Evolutionary conservation across 2,797 vertebrate species (phyloP), one percentile per base, ranked within the genome.

Genomic region (Poliocrania exsul): DNA sequence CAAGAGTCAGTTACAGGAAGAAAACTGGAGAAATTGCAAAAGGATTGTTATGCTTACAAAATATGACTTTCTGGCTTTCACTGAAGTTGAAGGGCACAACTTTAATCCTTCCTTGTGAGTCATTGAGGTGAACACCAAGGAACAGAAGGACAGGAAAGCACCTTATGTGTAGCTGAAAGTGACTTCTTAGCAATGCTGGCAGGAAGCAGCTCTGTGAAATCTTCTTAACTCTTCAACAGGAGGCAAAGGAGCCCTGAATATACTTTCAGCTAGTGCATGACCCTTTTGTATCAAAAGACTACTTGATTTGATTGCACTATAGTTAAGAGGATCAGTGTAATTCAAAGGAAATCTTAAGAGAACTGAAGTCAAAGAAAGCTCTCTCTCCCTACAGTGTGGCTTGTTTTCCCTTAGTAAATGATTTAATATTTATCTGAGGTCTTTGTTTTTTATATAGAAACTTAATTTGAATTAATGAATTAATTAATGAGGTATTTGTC

Each of bases 31-130:
- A 62, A 58, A 56, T 38, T 77, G 75, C 71, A 72, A 67, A 80
- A 42, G 31, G 40, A 17, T 66, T 78, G 17, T 75, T 92, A 53
- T 24, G 64, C 37, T 81, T 82, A 58, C 1, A 9, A 58, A 51
- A 73, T 28, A 28, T 64, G 35, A 70, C 42, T 65, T 90, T 47
- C 23, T 79, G 81, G 72, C 58, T 91, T 81, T 46, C 4, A 0
- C 51, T 53, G 65, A 90, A 60, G 53, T 92, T 83, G 37, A 65
- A 64, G 20, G 37, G 66, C 31, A 29, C 9, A 29, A 14, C 7
- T 93, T 88, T 83, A 83, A 74, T 92, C 57, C 79, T 89, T 87
- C 75, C 72, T 71, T 83, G n/a, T 94, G 92, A 95, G 86, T 96
- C 91, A 96, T 54, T 65, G 74, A 86, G 44, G 75, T 88, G 61